Conservation (phyloP, 2,888 invertebrate species). For the Hybos culiciformis region DNA sequence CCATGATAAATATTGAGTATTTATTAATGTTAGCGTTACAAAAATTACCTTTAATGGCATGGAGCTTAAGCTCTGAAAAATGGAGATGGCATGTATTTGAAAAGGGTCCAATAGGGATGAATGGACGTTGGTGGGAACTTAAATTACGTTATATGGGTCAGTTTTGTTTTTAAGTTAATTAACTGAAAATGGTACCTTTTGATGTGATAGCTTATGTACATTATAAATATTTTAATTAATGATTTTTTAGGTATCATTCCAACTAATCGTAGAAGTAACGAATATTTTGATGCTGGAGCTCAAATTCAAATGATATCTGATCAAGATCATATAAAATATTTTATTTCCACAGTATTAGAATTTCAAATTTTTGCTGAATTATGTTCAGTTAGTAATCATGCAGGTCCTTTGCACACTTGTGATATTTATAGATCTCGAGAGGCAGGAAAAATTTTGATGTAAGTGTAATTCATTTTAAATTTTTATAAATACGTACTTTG, state of each 20-base stretch:
- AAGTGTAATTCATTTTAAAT: slow-evolving; percentile 1
- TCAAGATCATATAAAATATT: slow-evolving; percentile 60
- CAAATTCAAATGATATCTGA: slow-evolving; percentile 73
- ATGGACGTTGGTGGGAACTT: slow-evolving; percentile 62
- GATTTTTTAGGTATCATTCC: slow-evolving; percentile 67
- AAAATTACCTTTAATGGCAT: slow-evolving; percentile 65
- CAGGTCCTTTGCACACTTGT: slow-evolving; percentile 63
- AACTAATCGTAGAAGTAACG: slow-evolving; percentile 51
- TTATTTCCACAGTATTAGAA: slow-evolving; percentile 66
- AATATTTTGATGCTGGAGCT: slow-evolving; percentile 70
- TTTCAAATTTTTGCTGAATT: slow-evolving; percentile 74
- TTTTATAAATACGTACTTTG: neutral
- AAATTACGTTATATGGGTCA: slow-evolving; percentile 54
- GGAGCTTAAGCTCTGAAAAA: slow-evolving; percentile 67
- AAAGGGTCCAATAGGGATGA: slow-evolving; percentile 58
- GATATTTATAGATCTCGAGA: slow-evolving; percentile 68
- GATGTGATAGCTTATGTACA: no score
- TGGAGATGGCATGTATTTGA: slow-evolving; percentile 73
- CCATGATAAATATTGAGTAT: slow-evolving; percentile 28
- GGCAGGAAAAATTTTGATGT: slow-evolving; percentile 65
- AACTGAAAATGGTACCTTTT: no score
- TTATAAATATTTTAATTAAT: no score
- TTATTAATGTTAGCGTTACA: slow-evolving; percentile 64
- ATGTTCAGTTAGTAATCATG: slow-evolving; percentile 57
- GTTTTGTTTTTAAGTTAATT: no score